Percentiles rank a stretch among this genome's conserved stretches.
These are phyloP conservation scores for Sylvietta virens DNA, from an alignment of 2,113 vertebrate genomes.

Conservation along the genomic window DNA sequence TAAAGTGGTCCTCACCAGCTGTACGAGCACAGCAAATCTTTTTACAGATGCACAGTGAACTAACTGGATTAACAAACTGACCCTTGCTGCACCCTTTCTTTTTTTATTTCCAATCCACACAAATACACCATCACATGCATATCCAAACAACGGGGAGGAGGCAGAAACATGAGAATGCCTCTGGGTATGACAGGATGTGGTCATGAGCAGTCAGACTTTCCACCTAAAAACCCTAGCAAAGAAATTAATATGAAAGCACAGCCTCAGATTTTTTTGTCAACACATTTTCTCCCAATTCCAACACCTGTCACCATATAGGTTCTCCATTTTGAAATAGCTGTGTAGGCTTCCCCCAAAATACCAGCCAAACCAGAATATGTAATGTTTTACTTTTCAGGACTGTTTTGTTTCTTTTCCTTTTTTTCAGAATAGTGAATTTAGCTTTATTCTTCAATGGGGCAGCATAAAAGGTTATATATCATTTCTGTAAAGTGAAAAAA, in stretches of 20 bases:
- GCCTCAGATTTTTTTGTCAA: background rate
- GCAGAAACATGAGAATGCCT: background rate
- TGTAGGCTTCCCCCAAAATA: background rate
- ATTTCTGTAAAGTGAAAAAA: background rate
- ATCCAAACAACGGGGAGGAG: background rate
- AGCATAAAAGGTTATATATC: background rate
- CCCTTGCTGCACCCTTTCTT: background rate
- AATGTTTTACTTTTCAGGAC: background rate
- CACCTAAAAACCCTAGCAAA: background rate
- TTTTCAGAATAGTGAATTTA: background rate
- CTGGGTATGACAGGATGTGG: background rate
- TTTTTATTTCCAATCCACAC: background rate
- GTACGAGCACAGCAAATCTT: background rate
- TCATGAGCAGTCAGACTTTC: background rate
- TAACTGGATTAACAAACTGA: background rate
- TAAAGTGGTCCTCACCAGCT: background rate
- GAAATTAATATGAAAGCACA: background rate
- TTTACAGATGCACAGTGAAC: background rate
- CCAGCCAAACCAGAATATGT: background rate
- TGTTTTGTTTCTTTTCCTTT: background rate
- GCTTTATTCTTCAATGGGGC: background rate
- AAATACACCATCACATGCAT: background rate
- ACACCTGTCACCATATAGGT: rapidly evolving
- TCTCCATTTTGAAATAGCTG: background rate
- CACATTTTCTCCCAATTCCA: background rate